These are phyloP conservation scores for Drosophila watanabei DNA, from an alignment of 1,140 invertebrate genomes.

Conservation along the genomic window DNA sequence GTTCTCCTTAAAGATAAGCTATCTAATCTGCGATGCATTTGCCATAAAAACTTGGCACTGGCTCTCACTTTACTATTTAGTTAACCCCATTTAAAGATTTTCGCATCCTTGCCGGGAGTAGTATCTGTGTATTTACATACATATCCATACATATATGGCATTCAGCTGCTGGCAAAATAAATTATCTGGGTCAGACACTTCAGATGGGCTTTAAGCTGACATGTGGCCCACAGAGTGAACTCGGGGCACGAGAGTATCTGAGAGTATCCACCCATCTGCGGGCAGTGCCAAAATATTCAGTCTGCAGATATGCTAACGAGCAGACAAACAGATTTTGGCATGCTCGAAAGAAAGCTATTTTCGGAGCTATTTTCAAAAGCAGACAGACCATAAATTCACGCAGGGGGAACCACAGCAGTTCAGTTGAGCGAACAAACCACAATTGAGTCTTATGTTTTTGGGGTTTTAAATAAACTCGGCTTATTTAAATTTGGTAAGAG, in stretches of 20 bases:
- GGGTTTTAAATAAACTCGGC: background rate
- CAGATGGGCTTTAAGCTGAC: conserved; percentile 11
- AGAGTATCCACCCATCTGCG: conserved; percentile 7
- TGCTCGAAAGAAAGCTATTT: conserved; percentile 50
- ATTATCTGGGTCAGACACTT: conserved; percentile 17
- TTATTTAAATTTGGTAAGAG: background rate
- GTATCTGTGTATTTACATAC: background rate
- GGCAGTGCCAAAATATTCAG: conserved; percentile 35
- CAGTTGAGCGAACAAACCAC: conserved; percentile 17
- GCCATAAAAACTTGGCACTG: background rate
- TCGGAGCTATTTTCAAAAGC: conserved; percentile 36
- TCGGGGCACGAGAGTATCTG: conserved; percentile 2
- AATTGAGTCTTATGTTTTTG: background rate
- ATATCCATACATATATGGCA: background rate
- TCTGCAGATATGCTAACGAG: conserved; percentile 45
- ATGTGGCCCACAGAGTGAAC: conserved; percentile 29
- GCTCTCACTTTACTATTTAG: background rate
- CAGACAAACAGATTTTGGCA: conserved; percentile 52
- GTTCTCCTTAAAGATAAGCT: no score
- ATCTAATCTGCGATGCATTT: background rate
- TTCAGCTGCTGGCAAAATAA: background rate
- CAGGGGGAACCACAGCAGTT: conserved; percentile 26
- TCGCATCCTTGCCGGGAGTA: background rate
- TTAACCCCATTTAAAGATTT: conserved; percentile 2
- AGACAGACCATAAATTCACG: conserved; percentile 47